Percentiles rank a stretch among this genome's conserved stretches.
phyloP scores from a whole-genome alignment of 2,113 vertebrate genomes.

The Tor tambroides region DNA sequence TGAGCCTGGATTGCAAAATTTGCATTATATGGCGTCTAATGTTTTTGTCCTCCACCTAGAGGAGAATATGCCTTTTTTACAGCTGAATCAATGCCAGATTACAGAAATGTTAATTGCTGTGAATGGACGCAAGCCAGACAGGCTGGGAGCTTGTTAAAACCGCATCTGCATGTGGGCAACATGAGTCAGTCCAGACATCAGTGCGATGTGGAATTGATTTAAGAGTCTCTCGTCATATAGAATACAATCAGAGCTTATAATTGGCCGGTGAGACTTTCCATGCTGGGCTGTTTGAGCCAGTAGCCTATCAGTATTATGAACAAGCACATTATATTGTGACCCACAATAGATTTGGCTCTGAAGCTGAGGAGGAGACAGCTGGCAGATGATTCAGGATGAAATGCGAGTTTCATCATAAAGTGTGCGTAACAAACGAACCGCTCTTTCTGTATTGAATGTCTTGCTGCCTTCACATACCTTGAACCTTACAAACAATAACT shows the following conservation, averaged over 20 bases:
- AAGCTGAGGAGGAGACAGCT: not conserved
- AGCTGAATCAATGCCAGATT: constrained; percentile 22
- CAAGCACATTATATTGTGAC: not conserved
- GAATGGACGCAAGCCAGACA: constrained; percentile 45
- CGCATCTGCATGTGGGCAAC: constrained; percentile 28
- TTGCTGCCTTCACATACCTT: not conserved
- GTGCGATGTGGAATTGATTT: not conserved
- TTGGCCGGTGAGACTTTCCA: constrained; percentile 21
- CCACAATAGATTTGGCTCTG: not conserved
- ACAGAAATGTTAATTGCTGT: constrained; percentile 23
- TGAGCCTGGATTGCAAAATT: not conserved
- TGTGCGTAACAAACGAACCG: not conserved
- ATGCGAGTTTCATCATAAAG: not conserved
- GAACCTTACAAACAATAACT: constrained; percentile 4
- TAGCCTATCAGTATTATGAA: not conserved
- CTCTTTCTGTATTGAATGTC: not conserved
- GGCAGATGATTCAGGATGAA: not conserved
- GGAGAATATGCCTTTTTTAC: constrained; percentile 28
- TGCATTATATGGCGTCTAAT: not conserved
- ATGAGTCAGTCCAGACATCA: constrained; percentile 32
- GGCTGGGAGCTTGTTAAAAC: constrained; percentile 41
- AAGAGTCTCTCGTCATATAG: constrained; percentile 9
- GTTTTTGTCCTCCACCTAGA: not conserved
- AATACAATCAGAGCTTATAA: constrained; percentile 27
- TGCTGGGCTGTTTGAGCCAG: not conserved